Evolutionary conservation across 2,113 vertebrate species (phyloP).

Genomic region (Daphoenositta chrysoptera): DNA sequence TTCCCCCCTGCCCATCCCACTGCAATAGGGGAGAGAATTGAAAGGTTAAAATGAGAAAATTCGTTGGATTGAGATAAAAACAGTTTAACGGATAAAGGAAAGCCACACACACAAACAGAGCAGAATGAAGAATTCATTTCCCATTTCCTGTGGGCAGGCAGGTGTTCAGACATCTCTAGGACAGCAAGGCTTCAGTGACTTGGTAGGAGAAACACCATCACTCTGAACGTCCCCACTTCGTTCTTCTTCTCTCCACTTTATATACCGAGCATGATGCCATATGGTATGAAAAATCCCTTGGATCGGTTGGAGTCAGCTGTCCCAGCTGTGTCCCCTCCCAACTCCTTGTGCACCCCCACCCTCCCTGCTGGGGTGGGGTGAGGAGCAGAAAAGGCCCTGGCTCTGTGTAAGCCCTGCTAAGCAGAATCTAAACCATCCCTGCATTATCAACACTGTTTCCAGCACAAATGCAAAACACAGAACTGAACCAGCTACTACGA

Average conservation of each 20-base stretch:
- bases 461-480: background rate
- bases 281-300: background rate
- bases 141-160: background rate
- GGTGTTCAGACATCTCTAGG: background rate
- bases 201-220: background rate
- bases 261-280: background rate
- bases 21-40: background rate
- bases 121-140: background rate
- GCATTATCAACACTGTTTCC: background rate
- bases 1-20: background rate
- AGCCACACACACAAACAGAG: background rate
- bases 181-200: background rate
- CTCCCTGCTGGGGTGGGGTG: background rate
- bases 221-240: rapidly evolving
- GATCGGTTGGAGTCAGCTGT: background rate
- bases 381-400: background rate
- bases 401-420: background rate
- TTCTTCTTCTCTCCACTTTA: background rate
- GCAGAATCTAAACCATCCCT: background rate
- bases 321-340: background rate
- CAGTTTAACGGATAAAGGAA: background rate
- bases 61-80: background rate
- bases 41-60: background rate
- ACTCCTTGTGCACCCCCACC: background rate
- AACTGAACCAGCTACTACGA: rapidly evolving